These are phyloP conservation scores for Paramormyrops kingsleyae DNA, from an alignment of 2,113 vertebrate species.

Conservation along the genomic window DNA sequence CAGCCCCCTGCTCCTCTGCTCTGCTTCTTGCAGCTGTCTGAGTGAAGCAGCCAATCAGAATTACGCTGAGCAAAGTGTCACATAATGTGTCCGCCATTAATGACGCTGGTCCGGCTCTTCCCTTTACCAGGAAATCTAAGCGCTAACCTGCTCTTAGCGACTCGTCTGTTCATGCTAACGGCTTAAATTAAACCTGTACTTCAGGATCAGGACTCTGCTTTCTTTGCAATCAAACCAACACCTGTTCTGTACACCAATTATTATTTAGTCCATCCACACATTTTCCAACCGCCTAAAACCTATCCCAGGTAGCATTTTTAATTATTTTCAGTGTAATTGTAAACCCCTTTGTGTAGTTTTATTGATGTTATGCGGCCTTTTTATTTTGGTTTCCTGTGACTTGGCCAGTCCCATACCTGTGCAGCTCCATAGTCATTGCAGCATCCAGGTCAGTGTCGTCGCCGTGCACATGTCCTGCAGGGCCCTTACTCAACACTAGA, in stretches of 20 bases:
- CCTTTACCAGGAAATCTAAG: neutral
- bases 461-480: constrained; percentile 19
- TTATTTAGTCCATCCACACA: neutral
- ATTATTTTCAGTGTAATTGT: neutral
- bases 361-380: neutral
- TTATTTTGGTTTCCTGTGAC: neutral
- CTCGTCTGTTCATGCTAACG: neutral
- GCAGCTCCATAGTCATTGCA: constrained; percentile 13
- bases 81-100: neutral
- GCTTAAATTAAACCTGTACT: neutral
- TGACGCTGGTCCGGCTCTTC: neutral
- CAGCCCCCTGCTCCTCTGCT: constrained; percentile 44
- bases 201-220: neutral
- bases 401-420: neutral
- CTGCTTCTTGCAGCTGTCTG: constrained; percentile 56
- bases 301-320: neutral
- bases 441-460: constrained; percentile 7
- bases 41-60: constrained; percentile 25
- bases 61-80: neutral
- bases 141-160: neutral
- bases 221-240: neutral
- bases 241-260: neutral
- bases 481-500: constrained; percentile 28
- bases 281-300: neutral
- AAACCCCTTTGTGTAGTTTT: neutral